phyloP scores from a whole-genome alignment of 2,113 vertebrate genomes.

The Dromaius novaehollandiae region DNA sequence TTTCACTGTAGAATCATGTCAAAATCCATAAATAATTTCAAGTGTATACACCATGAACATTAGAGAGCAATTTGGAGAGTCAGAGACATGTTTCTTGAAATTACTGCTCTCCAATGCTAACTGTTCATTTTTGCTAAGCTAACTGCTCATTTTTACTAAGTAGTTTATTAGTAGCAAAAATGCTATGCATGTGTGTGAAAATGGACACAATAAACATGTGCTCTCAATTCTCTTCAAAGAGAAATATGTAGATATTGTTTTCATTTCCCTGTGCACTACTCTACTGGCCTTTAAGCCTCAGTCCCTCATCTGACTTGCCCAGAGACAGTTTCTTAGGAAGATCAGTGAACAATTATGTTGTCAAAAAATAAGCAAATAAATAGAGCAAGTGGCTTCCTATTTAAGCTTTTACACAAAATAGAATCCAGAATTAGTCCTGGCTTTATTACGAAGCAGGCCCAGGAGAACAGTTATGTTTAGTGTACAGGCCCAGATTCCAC shows the following conservation, averaged over 20 bases:
- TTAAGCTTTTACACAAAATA: conserved; percentile 1
- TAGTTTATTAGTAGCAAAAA: conserved; percentile 13
- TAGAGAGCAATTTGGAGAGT: conserved; percentile 16
- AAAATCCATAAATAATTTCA: conserved; percentile 32
- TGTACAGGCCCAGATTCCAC: not conserved
- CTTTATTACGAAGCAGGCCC: not conserved
- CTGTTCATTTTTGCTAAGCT: conserved; percentile 6
- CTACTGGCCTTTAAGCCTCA: not conserved
- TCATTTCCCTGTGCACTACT: not conserved
- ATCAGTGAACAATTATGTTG: not conserved
- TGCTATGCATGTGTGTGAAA: not conserved
- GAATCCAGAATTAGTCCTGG: not conserved
- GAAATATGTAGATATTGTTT: not conserved
- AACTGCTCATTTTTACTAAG: not conserved
- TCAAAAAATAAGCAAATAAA: conserved; percentile 23
- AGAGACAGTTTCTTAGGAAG: not conserved
- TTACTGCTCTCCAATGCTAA: not conserved
- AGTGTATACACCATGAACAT: not conserved
- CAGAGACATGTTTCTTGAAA: not conserved
- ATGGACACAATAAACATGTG: not conserved
- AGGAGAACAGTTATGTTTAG: not conserved
- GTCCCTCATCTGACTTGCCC: not conserved
- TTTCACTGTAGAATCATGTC: conserved; percentile 4
- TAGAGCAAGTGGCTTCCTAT: not conserved
- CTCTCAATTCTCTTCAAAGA: not conserved